Evolutionary conservation across 2,888 invertebrate species (phyloP), one percentile per base, ranked within the genome.

Genomic region (Platycheirus rosarum): DNA sequence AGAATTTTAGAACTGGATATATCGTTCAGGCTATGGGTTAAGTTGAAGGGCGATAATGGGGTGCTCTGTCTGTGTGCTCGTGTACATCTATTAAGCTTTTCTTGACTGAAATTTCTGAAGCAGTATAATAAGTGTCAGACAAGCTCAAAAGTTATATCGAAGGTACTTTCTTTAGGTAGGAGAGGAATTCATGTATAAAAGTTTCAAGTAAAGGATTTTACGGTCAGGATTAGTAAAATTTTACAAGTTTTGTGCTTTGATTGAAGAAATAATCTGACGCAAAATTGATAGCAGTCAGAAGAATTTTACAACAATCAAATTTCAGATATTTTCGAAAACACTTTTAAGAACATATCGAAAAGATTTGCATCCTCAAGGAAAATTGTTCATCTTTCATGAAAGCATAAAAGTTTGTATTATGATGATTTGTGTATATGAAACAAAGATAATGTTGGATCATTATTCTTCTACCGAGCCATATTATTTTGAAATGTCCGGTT

Each of bases 51-150:
- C 13, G 14, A 57, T 11, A 29, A 16, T 11, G n/a, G 44, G 16
- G 9, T 23, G 57, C 35, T n/a, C n/a, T n/a, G n/a, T n/a, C n/a
- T n/a, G n/a, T n/a, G n/a, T n/a, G 26, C 57, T 40, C 26, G 55
- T 57, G 26, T 16, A 29, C 42, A 60, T 42, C 37, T 40, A 29
- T 26, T 29, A 16, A 60, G 60, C 60, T 18, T 11, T 60, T 1
- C 35, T 18, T n/a, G 55, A 32, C 14, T 57, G 44, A 29, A 35
- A 57, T 46, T 29, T 55, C 40, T 29, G 29, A n/a, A 49, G 60
- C 40, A 29, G 42, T 60, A n/a, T n/a, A 51, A 62, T 70, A 49
- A 62, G 60, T 62, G 42, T 29, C 51, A 70, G 70, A 51, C 57
- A 49, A 37, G 60, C 49, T 70, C 26, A 40, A 62, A 70, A 70